Base-by-base conservation (phyloP, 2,888 invertebrate species). In the Itoplectis maculator region DNA sequence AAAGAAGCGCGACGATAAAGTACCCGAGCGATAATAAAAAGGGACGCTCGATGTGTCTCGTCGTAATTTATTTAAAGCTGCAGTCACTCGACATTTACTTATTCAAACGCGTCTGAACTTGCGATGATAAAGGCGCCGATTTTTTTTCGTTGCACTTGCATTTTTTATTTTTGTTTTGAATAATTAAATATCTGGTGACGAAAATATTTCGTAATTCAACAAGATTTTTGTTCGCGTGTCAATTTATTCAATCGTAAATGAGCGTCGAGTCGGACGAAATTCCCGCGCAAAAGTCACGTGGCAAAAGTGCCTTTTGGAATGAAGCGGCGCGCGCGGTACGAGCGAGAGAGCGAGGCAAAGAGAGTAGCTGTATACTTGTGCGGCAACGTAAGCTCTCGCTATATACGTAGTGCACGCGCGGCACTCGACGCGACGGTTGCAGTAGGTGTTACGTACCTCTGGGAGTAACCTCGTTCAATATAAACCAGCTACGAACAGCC, bases 401-500 rank as follows among this genome's bases (percentile, higher is more conserved):
- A 79, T 78, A 63, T 72, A 79, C 63, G 40, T 79, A 73, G 35
- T n/a, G n/a, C n/a, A n/a, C 45, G 70, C 54, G 73, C 47, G 63
- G 20, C 68, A 79, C 79, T 83, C 79, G 79, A 72, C 84, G 73
- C 85, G 85, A 87, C 85, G 87, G 85, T 88, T 88, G 86, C 87
- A 88, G 89, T 90, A 91, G 92, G 91, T 92, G 92, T 92, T 92
- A 92, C 90, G 92, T 92, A 92, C 92, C 92, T 92, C 91, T 88
- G 92, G 92, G 92, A 93, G 92, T 91, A 92, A 92, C 90, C 92
- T 90, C 90, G 91, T 92, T 92, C 92, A 91, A 92, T 92, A 92
- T 93, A 92, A 92, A 92, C 91, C 89, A 91, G 90, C 91, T 87
- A 91, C 89, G 90, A 92, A 92, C 91, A 92, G 92, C 92, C 82